Base-by-base conservation (phyloP, 1,140 invertebrate species). In the Drosophila parabipectinata region DNA sequence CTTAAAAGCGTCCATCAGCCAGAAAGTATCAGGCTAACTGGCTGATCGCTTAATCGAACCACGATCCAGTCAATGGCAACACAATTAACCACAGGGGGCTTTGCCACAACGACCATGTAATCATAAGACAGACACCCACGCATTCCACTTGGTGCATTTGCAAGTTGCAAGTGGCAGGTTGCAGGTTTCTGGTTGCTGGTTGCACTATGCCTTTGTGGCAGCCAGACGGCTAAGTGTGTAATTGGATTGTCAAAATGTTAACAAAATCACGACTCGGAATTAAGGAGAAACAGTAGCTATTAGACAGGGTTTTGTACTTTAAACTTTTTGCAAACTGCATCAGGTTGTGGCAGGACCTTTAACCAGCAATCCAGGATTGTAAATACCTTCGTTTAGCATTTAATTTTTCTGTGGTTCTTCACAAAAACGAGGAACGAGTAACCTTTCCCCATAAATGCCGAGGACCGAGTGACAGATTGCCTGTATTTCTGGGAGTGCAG, bases 341-440 rank as follows among this genome's bases (percentile, higher is more conserved):
- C 9, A 28, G 12, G 2, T 34, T 34, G 8, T 0, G 34, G 8
- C 4, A 64, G 10, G 14, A n/a, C 37, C 9, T 57, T 56, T 32
- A 9, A 50, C n/a, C 41, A 24, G 8, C 18, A 63, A 63, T 56
- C 53, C 64, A 66, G 59, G 48, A 62, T 60, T 61, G 76, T 69
- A 77, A 82, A 85, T 79, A 72, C 74, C 67, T 78, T 63, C 66
- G 63, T 83, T 79, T 79, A 77, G 69, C 69, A 87, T 82, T 88
- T 87, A 74, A 87, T 79, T 87, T 72, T 58, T 56, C 67, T 72
- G 77, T 55, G 73, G 66, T 72, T 32, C 18, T 39, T 48, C 30
- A 9, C 41, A 14, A 18, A 18, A 26, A 45, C 1, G 30, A 0
- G 15, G 56, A 45, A 21, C 21, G 26, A 32, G 67, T 66, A 37